Evolutionary conservation across 2,797 vertebrate species (phyloP).

Genomic region (Helarctos malayanus): DNA sequence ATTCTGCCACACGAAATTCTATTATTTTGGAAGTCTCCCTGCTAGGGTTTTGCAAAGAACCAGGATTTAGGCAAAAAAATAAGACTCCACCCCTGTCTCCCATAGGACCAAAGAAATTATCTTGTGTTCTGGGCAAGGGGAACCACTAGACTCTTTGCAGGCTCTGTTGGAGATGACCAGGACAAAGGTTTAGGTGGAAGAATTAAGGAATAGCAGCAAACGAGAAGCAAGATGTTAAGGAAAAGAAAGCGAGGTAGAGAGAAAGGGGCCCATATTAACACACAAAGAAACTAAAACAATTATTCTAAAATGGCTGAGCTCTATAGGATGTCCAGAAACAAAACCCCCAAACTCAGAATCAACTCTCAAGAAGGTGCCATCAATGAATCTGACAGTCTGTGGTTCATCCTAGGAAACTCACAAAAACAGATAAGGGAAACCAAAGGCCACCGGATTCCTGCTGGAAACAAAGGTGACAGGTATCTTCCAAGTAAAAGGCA

Average conservation of each 20-base stretch:
- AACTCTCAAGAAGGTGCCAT: background rate
- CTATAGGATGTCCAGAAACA: background rate
- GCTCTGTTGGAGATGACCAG: background rate
- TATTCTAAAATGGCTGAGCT: conserved; percentile 29
- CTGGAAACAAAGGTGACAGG: conserved; percentile 32
- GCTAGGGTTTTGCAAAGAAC: conserved; percentile 26
- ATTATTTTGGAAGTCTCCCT: conserved; percentile 31
- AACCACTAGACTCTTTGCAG: background rate
- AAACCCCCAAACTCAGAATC: conserved; percentile 26
- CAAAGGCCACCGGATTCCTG: background rate
- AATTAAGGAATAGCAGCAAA: background rate
- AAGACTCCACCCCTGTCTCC: background rate
- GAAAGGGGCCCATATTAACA: background rate
- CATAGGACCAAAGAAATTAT: background rate
- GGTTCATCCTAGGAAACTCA: conserved; percentile 25
- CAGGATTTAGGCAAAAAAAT: conserved; percentile 24
- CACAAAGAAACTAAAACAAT: background rate
- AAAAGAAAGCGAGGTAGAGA: background rate
- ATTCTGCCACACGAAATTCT: background rate
- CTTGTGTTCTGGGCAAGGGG: background rate
- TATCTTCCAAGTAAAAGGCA: background rate
- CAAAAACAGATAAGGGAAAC: conserved; percentile 15
- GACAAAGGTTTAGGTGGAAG: background rate
- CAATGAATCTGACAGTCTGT: background rate
- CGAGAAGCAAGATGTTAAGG: background rate